Conservation (phyloP, 2,797 vertebrate genomes). For the Natrix natrix region DNA sequence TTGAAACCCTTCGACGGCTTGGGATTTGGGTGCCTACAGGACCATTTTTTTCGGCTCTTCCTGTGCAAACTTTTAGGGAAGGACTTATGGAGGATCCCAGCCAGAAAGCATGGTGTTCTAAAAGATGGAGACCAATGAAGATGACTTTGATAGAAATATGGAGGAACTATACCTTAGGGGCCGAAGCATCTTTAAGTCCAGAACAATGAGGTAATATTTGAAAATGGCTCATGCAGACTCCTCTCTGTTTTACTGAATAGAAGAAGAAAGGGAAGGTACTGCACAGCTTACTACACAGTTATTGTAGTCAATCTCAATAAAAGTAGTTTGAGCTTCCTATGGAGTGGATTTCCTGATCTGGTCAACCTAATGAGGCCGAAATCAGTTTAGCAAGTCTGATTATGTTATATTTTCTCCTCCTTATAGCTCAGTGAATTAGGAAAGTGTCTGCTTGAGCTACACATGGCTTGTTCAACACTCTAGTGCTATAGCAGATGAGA, state of each 20-base stretch:
- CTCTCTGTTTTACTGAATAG: neutral
- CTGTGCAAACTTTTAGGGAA: neutral
- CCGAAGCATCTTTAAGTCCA: neutral
- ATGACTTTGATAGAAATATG: neutral
- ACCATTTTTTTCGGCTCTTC: neutral
- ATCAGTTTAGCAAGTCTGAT: neutral
- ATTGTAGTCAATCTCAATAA: neutral
- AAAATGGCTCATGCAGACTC: neutral
- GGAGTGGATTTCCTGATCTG: neutral
- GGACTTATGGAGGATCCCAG: neutral
- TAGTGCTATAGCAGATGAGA: neutral
- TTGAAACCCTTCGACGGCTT: neutral
- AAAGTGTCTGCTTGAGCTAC: neutral
- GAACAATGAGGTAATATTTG: neutral
- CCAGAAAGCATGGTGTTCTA: neutral
- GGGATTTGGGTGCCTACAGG: neutral
- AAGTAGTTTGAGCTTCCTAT: neutral
- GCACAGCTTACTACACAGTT: neutral
- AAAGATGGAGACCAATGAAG: neutral
- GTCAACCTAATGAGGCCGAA: neutral
- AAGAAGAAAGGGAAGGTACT: neutral
- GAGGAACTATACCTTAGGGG: neutral
- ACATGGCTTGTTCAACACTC: neutral
- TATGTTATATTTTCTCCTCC: neutral
- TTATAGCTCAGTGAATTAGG: neutral